Base-by-base conservation (phyloP, 2,888 invertebrate species). In the Eudemis profundana region DNA sequence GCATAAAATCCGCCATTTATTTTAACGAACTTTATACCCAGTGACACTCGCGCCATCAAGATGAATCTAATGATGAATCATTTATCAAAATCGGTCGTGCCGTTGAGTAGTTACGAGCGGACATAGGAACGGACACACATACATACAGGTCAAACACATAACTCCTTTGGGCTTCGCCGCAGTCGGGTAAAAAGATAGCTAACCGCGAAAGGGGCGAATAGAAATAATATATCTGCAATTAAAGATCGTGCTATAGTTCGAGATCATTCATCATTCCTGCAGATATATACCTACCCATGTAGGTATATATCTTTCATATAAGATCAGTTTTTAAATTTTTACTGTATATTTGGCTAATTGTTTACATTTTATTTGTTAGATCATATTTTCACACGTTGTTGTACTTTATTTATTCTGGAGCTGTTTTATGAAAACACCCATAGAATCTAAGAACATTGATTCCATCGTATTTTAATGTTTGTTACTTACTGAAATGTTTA, bases 401-500 rank as follows among this genome's bases (percentile, higher is more conserved):
- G 27, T 14, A 38, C 14, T 29, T 40, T 1, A n/a, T 61, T 60
- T 51, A 51, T 2, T 42, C 29, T 33, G 42, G 42, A 56, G 42
- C 17, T 42, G 42, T 51, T 61, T 61, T 61, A 61, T 44, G 21
- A 51, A 53, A 51, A 42, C 15, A 19, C 21, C 15, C 23, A 33
- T 61, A 33, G 40, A 36, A 27, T 19, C 15, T 44, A 53, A 61
- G 46, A 15, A 33, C 33, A 46, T 44, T 44, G 23, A 44, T 53
- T 61, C 53, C 53, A 53, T 61, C 15, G 51, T 50, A 21, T 50
- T 29, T 61, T 42, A 33, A 36, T 53, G 33, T 12, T 46, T 61
- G 23, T 61, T 61, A 61, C 51, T 61, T 61, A 61, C 51, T 17
- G 46, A 46, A 44, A 38, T 29, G 44, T 56, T 56, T 5, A 38